Evolutionary conservation across 2,888 invertebrate genomes (phyloP), one percentile per base, ranked within the genome.

Genomic region (Molanna angustata): DNA sequence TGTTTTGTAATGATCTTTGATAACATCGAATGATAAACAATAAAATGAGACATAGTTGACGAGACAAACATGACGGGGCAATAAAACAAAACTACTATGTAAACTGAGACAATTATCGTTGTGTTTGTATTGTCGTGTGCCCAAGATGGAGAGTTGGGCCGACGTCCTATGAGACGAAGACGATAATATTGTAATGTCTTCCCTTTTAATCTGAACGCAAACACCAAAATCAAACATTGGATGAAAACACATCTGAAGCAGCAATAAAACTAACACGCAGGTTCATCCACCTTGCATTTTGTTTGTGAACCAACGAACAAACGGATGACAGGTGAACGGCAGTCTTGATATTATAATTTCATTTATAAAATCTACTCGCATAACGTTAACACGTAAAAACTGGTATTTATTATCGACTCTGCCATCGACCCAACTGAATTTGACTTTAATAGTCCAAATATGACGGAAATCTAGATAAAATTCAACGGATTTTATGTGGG

Each of bases 181-280:
- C 11, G 4, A 7, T 27, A 27, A 27, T 7, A 11, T 7, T 27
- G 27, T 27, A 4, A 11, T 27, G 6, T 27, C 18, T 17, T 16
- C 11, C 16, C 6, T 1, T 31, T 22, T 45, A 45, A 33, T 32
- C 45, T 18, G 33, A 11, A 2, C 13, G 37, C 45, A 53, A 53
- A 53, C 41, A 48, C 40, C 18, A 48, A 48, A 43, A 48, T 43
- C 48, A 53, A 48, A 53, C 47, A 52, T 47, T 41, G 46, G 41
- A 52, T 52, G 42, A 41, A n/a, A 35, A 44, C 45, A 46, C 16
- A n/a, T n/a, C n/a, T 42, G n/a, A n/a, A n/a, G 42, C 7, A 27
- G 31, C 31, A 27, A 43, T 43, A 43, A 43, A 43, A 13, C 11
- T 7, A 27, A 39, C 31, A 27, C 19, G 19, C 37, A 41, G 22